Evolutionary conservation across 2,113 vertebrate species (phyloP).

Genomic region (Herpetotheres cachinnans): DNA sequence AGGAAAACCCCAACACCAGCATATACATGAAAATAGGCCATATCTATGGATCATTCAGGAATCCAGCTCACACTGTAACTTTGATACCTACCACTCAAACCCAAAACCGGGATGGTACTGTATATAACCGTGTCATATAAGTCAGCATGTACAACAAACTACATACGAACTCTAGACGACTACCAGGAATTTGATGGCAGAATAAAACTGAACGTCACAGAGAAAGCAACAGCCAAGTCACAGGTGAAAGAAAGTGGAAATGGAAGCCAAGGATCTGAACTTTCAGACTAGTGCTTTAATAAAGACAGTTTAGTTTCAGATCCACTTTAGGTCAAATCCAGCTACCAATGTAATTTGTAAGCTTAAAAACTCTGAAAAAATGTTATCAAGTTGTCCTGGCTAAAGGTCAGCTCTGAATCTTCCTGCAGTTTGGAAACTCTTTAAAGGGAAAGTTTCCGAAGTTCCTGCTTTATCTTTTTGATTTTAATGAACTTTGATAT

Average conservation of each 20-base stretch:
- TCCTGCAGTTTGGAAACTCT: neutral
- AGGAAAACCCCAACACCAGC: neutral
- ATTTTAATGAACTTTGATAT: neutral
- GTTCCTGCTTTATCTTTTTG: neutral
- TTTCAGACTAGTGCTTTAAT: neutral
- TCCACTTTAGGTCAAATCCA: neutral
- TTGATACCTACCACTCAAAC: neutral
- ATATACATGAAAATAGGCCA: neutral
- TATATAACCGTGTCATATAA: neutral
- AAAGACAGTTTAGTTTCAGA: neutral
- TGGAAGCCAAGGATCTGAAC: neutral
- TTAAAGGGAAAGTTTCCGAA: neutral
- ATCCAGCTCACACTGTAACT: neutral
- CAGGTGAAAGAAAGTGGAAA: neutral
- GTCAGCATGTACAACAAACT: neutral
- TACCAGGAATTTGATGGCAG: neutral
- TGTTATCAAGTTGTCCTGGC: neutral
- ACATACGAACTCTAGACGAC: neutral
- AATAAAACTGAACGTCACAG: neutral
- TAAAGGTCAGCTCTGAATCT: neutral
- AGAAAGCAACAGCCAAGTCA: neutral
- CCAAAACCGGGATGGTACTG: neutral
- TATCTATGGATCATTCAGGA: neutral
- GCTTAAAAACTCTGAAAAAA: neutral
- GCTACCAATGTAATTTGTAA: neutral